phyloP scores from a whole-genome alignment of 1,140 invertebrate genomes.

The Neodiprion pinetum region DNA sequence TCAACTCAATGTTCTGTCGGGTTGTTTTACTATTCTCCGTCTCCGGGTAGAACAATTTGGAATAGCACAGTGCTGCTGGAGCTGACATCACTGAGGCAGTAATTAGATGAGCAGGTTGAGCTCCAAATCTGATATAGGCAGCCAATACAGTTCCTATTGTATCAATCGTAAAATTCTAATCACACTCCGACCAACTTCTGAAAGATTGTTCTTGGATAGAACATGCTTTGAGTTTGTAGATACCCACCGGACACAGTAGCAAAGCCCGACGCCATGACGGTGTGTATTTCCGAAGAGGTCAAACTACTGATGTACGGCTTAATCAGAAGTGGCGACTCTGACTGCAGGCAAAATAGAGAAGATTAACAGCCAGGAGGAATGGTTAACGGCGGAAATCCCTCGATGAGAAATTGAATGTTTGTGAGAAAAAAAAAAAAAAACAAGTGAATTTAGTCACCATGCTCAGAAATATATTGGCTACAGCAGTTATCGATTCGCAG shows the following conservation, averaged over 20 bases:
- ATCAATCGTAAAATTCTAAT: constrained; percentile 11
- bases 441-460: constrained; percentile 68
- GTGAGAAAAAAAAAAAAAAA: constrained; percentile 12
- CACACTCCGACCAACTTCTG: background rate
- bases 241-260: constrained; percentile 87
- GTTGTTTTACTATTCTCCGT: constrained; percentile 77
- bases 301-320: constrained; percentile 83
- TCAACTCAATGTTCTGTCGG: constrained; percentile 68
- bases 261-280: constrained; percentile 93
- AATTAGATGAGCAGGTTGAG: constrained; percentile 80
- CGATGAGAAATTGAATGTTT: background rate
- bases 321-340: constrained; percentile 89
- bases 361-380: background rate
- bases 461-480: constrained; percentile 90
- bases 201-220: background rate
- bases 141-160: constrained; percentile 82
- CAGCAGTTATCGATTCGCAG: constrained; percentile 90
- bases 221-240: background rate
- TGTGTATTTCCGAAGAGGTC: constrained; percentile 90
- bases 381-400: constrained; percentile 1
- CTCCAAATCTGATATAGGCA: constrained; percentile 91
- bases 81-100: constrained; percentile 96
- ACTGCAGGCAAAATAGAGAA: constrained; percentile 64
- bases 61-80: constrained; percentile 85
- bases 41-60: constrained; percentile 94